A percentile compares a stretch with the other conserved stretches of the same genome.
Evolutionary conservation across 2,888 invertebrate species (phyloP).

Genomic region (Leucoma salicis): DNA sequence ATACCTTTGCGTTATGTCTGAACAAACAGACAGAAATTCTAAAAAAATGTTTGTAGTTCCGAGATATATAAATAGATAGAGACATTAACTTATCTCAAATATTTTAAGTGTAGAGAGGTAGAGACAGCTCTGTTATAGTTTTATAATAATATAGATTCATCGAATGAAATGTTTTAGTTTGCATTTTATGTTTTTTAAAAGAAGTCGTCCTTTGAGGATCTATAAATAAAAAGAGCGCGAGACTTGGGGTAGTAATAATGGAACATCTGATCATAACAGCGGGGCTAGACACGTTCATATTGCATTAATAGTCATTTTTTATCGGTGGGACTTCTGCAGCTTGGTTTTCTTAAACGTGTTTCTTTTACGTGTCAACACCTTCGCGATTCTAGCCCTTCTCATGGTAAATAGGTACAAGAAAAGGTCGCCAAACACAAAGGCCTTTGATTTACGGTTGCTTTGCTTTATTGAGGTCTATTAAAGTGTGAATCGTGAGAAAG

Average conservation of each 20-base stretch:
- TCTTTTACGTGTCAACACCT: constrained; percentile 75
- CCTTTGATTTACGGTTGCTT: constrained; percentile 75
- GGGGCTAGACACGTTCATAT: constrained; percentile 53
- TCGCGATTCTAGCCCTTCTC: constrained; percentile 75
- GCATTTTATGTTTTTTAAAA: constrained; percentile 21
- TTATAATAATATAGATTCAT: constrained; percentile 47
- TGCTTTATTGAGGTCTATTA: constrained; percentile 71
- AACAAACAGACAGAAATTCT: too few species aligned
- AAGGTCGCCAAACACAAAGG: constrained; percentile 68
- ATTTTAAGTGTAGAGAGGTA: too few species aligned
- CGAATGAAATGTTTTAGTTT: constrained; percentile 32
- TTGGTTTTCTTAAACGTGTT: constrained; percentile 56
- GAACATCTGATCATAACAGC: constrained; percentile 48
- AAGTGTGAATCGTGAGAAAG: constrained; percentile 75
- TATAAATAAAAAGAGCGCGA: constrained; percentile 20
- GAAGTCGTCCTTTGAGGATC: constrained; percentile 7
- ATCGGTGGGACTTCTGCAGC: constrained; percentile 20
- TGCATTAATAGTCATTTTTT: constrained; percentile 42
- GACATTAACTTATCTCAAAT: too few species aligned
- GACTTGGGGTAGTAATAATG: constrained; percentile 45
- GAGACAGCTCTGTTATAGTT: constrained; percentile 27
- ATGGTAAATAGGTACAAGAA: constrained; percentile 69
- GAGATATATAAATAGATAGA: too few species aligned
- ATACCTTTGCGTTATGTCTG: too few species aligned
- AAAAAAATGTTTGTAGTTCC: too few species aligned